Conservation (phyloP, 2,888 invertebrate species). For the Orthosia gothica region DNA sequence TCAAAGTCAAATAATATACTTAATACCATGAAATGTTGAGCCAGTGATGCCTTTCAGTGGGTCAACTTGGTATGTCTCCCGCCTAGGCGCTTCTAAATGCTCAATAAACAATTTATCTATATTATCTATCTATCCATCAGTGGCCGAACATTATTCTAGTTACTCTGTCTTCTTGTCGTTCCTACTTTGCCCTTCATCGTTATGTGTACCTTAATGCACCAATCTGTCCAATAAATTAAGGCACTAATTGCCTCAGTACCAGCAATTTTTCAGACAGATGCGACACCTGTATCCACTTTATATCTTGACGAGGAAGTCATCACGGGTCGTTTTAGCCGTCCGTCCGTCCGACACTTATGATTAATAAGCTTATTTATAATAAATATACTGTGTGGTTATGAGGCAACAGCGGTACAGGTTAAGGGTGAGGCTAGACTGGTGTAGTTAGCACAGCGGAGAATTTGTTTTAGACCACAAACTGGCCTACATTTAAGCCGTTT, state of each 20-base stretch:
- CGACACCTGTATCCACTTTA: conserved; percentile 37
- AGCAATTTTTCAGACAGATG: conserved; percentile 3
- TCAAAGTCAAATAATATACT: too few species aligned
- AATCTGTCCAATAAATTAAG: background rate
- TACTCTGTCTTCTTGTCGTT: too few species aligned
- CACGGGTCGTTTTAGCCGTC: conserved; percentile 16
- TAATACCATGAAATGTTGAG: too few species aligned
- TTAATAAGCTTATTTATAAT: conserved; percentile 46
- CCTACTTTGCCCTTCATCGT: background rate
- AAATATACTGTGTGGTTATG: background rate
- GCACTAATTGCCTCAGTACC: background rate
- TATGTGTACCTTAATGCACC: background rate
- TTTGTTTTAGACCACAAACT: background rate
- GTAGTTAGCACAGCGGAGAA: background rate
- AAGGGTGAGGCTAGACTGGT: background rate
- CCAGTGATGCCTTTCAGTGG: too few species aligned
- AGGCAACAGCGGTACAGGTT: background rate
- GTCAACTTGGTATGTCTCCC: too few species aligned
- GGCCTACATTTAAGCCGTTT: background rate
- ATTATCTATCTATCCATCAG: too few species aligned
- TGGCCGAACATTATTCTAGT: too few species aligned
- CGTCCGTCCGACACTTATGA: conserved; percentile 15
- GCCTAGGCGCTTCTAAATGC: too few species aligned
- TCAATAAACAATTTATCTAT: too few species aligned
- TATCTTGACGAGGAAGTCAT: conserved; percentile 48